Base-by-base conservation (phyloP, 2,888 invertebrate species). In the Ceriagrion tenellum region DNA sequence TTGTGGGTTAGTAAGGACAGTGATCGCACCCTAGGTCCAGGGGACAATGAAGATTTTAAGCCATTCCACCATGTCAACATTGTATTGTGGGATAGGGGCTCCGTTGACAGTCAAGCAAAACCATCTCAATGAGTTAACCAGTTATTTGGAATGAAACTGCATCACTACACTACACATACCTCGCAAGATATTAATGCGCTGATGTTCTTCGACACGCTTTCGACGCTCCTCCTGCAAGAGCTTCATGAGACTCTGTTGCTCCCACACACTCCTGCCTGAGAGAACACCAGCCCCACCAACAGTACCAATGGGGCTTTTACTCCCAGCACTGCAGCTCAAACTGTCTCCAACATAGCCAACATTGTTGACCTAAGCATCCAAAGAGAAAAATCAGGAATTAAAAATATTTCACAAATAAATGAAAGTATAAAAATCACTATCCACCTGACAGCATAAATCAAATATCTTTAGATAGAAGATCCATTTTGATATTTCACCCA, bases 201-300 rank as follows among this genome's bases (percentile, higher is more conserved):
- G 95, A 95, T 95, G 95, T 88, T 95, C 95, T 55, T 95, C 95
- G 18, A 93, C 95, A 90, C 95, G 81, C 63, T 95, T 81, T 0
- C 95, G 95, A 26, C 95, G 95, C 55, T 95, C 95, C 20, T 95
- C 95, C 63, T 95, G 95, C 56, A 95, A 95, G 2, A 89, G 90
- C 91, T 95, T 95, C 95, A 95, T 95, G 59, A 95, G 74, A 20
- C 88, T 93, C 90, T 91, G 89, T 47, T 95, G 90, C 26, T 95
- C 90, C 93, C 91, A 93, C 47, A 88, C 90, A 30, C 59, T 89
- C 35, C 69, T 30, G 63, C 89, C 95, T 2, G 93, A 93, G 0
- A 93, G 55, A 26, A 93, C 74, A n/a, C 69, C 69, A 16, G 40
- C 74, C 40, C 93, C 93, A 47, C 93, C 93, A 93, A 74, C 74